phyloP scores from a whole-genome alignment of 2,888 invertebrate genomes.

The Aphrophora alni region DNA sequence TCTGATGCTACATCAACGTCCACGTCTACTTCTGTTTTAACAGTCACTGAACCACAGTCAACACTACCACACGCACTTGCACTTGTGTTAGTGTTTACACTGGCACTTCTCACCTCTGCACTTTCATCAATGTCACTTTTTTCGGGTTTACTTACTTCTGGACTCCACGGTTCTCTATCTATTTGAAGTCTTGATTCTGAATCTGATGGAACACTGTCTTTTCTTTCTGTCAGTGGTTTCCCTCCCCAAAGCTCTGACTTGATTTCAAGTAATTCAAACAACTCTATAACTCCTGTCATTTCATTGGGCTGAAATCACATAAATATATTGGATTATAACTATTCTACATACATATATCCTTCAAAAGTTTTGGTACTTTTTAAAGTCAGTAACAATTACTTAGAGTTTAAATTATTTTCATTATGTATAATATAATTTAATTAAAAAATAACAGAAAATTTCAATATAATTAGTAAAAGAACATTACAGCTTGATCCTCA shows the following conservation, averaged over 20 bases:
- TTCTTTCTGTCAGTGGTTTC: constrained; percentile 31
- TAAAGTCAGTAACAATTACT: neutral
- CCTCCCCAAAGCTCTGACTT: constrained; percentile 69
- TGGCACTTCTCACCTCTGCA: constrained; percentile 29
- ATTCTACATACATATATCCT: too few relatives aligned
- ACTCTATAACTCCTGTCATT: constrained; percentile 81
- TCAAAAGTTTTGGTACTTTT: too few relatives aligned
- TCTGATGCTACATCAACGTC: constrained; percentile 31
- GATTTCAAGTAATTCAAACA: constrained; percentile 83
- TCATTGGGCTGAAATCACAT: constrained; percentile 71
- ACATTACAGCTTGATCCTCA: too few relatives aligned
- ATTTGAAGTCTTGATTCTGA: constrained; percentile 4
- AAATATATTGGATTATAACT: constrained; percentile 39
- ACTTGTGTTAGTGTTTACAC: constrained; percentile 30
- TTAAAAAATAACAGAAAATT: too few relatives aligned
- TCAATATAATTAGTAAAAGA: too few relatives aligned
- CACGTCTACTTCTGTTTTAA: constrained; percentile 37
- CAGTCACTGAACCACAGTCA: constrained; percentile 12
- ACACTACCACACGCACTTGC: constrained; percentile 24
- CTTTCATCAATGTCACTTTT: constrained; percentile 23
- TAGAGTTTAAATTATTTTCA: constrained; percentile 29
- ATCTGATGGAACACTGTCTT: constrained; percentile 43
- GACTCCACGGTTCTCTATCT: constrained; percentile 32
- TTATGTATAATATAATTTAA: too few relatives aligned
- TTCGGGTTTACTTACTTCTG: constrained; percentile 31